Base-by-base conservation (phyloP, 2,113 vertebrate species). In the Chitala chitala region DNA sequence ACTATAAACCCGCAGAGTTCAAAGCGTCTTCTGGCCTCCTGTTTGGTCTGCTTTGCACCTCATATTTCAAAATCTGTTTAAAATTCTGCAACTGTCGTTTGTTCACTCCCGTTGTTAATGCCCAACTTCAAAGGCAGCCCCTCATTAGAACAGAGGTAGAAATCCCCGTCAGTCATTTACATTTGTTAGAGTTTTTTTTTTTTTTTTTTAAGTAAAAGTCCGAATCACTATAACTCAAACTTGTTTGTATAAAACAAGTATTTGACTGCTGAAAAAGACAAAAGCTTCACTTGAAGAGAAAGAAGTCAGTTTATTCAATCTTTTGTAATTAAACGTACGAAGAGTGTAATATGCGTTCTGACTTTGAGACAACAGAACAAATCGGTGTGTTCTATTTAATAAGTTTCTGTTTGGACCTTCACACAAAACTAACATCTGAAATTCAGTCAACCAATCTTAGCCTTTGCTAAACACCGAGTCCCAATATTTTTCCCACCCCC, bases 41-140 rank as follows among this genome's bases (percentile, higher is more conserved):
- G 87, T 89, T 87, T 86, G 86, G 86, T 88, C 85, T 86, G 86
- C 82, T 91, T 83, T 89, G 76, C 86, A 87, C 81, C 84, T 86
- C 89, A 80, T 78, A 75, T 82, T 88, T 86, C 85, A 85, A 85
- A 87, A 89, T 86, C 89, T 89, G 84, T 80, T 87, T 79, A 92
- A 89, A 92, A 93, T 93, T 88, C 85, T 90, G 84, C 78, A 87
- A 87, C 86, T 88, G 87, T 80, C 78, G 87, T 87, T 90, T 88
- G 87, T 88, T 91, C 86, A 76, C 91, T 92, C 88, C 89, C 85
- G 88, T 87, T 87, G 88, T 89, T 92, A 90, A 91, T 77, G 83
- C 87, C 83, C 75, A 83, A 90, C 91, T 90, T 89, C 91, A 92
- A 92, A 93, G 89, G 82, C 83, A 82, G 82, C 86, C 82, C 83